Evolutionary conservation across 1,140 invertebrate genomes (phyloP), one percentile per base, ranked within the genome.

Genomic region (Tetragonula clypearis): DNA sequence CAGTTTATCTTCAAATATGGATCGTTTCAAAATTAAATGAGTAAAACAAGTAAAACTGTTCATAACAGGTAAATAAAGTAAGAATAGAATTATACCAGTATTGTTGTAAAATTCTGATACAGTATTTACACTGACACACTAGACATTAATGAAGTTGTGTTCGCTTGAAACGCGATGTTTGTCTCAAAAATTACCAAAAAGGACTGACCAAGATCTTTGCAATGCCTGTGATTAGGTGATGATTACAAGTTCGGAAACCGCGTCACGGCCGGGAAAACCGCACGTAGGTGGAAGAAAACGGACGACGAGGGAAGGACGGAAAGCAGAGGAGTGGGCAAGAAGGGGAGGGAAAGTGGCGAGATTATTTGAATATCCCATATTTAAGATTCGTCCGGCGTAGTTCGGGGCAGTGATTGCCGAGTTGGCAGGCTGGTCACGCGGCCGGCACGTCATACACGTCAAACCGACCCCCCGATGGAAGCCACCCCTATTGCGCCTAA

Each of bases 391-490:
- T 91, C 91, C 81, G 90, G 92, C 94, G 94, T 95, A 91, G 90
- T 91, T 55, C 84, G 77, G 85, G 87, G 92, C 94, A 93, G 94
- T 95, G 94, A 95, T 95, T 95, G 93, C 94, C 92, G 92, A 89
- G 68, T 95, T 92, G 88, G 91, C 88, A 95, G 86, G 90, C 94
- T n/a, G 88, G 93, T 94, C 94, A 95, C 94, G 94, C 93, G 93
- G 90, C 91, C 84, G 87, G 92, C 93, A 94, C 94, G 94, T 95
- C 94, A 95, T 95, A 95, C 91, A 92, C 94, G 92, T 95, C 94
- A 95, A 95, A 94, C 91, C 91, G 85, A 88, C 90, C 92, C 91
- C 41, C 90, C 90, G 79, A 89, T 85, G 86, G 80, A 85, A 88
- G 79, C 82, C 86, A 76, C 83, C 81, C 78, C 85, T 90, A 85